These are phyloP conservation scores for Rhinoderma darwinii DNA, from an alignment of 2,113 vertebrate genomes.

Conservation along the genomic window DNA sequence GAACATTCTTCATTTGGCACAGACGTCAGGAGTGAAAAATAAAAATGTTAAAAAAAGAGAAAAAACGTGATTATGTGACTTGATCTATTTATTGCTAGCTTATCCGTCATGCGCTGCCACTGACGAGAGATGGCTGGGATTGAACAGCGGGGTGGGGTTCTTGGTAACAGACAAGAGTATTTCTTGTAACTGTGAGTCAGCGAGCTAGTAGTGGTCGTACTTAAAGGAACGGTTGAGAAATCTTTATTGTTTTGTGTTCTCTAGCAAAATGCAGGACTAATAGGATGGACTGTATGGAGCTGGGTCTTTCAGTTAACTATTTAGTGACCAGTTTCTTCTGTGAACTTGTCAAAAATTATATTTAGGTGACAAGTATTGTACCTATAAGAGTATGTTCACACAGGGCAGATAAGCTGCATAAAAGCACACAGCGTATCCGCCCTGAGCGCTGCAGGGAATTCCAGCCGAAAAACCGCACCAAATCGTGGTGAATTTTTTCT, in stretches of 20 bases:
- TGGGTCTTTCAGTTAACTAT: too few species aligned
- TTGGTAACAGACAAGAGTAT: neutral
- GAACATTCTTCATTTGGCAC: conserved; percentile 30
- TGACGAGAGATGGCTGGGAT: neutral
- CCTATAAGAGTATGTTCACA: too few species aligned
- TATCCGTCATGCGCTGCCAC: conserved; percentile 18
- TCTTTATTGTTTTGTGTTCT: neutral
- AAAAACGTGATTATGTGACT: conserved; percentile 18
- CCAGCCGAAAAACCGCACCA: too few species aligned
- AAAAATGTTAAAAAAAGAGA: neutral
- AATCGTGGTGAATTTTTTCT: too few species aligned
- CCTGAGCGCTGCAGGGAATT: too few species aligned
- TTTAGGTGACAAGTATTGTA: too few species aligned
- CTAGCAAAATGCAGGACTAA: neutral
- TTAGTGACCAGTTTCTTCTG: neutral
- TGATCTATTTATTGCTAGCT: conserved; percentile 31
- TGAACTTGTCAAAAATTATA: too few species aligned
- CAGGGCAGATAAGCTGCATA: too few species aligned
- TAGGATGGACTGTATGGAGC: neutral
- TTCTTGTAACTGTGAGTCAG: conserved; percentile 9
- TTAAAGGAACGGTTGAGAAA: neutral
- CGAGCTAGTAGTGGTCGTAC: neutral
- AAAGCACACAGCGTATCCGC: too few species aligned
- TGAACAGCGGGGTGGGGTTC: conserved; percentile 20
- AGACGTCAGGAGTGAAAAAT: conserved; percentile 34